Evolutionary conservation across 2,113 vertebrate genomes (phyloP), one percentile per base, ranked within the genome.

Genomic region (Cettia cetti): DNA sequence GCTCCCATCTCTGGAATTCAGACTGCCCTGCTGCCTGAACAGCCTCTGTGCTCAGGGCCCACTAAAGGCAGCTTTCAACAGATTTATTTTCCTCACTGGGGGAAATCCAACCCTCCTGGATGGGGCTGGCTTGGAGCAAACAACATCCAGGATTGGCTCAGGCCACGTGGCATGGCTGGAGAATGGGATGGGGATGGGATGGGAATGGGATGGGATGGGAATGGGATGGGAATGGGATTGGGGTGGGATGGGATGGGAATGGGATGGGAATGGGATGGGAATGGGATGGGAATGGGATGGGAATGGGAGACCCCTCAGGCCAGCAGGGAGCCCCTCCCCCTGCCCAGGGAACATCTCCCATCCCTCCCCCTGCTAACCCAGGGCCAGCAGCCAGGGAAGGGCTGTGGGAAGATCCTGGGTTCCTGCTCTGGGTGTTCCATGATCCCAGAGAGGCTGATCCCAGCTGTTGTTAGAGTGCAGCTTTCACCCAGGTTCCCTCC

Each of bases 391-490:
- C 18, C 35, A 35, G 57, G 52, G 60, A 13, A 13, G 0, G 9
- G 60, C 60, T 30, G 35, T 39, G 68, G 69, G 37, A 6, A 26
- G 14, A 8, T 4, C 42, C 35, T 3, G 10, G 16, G 10, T 35
- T 22, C 52, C 45, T 44, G 33, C 68, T 23, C 44, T 24, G 37
- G 16, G 2, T 12, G 2, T 10, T 15, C 71, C 33, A 2, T 1
- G 7, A 10, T 2, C 5, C 0, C 15, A 0, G 17, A 4, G 4
- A 1, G 57, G 49, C 28, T 74, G 42, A 1, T 16, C 5, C 0
- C 13, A 28, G 2, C 7, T 28, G 22, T 12, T 31, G 24, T 16
- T 11, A 9, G 40, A 57, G 7, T 2, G 2, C 31, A 64, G 27
- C 8, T 65, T 52, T 33, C 42, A 3, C 35, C 24, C 52, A 4